Base-by-base conservation (phyloP, 2,797 vertebrate species). In the Xerus rutilus region DNA sequence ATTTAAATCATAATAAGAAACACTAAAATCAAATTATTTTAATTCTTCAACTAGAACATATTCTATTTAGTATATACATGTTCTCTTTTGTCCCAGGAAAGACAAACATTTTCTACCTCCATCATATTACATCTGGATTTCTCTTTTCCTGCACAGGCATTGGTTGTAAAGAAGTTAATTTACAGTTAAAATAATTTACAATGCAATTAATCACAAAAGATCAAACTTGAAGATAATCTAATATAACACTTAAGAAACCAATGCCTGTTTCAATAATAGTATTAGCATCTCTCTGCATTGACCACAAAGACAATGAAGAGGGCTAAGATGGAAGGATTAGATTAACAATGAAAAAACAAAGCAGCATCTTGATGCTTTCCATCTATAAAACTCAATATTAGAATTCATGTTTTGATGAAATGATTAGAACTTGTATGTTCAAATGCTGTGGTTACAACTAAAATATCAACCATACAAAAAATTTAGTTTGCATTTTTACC, bases 171-270 rank as follows among this genome's bases (percentile, higher is more conserved):
- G 28, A 85, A 94, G 18, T 87, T 89, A 94, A 79, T 64, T 94
- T 95, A 92, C 32, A 87, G 45, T 91, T 96, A 93, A 92, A 94
- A 93, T 85, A 88, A 87, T 83, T 89, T 87, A 54, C 64, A 93
- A 95, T 65, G 23, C 45, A 92, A 76, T 72, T 81, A 95, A 52
- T 65, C 30, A 78, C 13, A 21, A 14, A 95, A 89, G 30, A n/a
- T 94, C 59, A 95, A 95, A 84, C 28, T 57, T 89, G 23, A 93
- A 93, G 47, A 87, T 57, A 96, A 79, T 89, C 17, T 43, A 96
- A 77, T 64, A 54, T 1, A 83, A 81, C 7, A 74, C 2, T 76
- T 30, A 79, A 86, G 69, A 88, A 93, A 73, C 5, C 32, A 95
- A 86, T 72, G 69, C 14, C 65, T 89, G 70, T 69, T 52, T 96